Base-by-base conservation (phyloP, 92 coral and sea anemone species). In the Paragorgia papillata region DNA sequence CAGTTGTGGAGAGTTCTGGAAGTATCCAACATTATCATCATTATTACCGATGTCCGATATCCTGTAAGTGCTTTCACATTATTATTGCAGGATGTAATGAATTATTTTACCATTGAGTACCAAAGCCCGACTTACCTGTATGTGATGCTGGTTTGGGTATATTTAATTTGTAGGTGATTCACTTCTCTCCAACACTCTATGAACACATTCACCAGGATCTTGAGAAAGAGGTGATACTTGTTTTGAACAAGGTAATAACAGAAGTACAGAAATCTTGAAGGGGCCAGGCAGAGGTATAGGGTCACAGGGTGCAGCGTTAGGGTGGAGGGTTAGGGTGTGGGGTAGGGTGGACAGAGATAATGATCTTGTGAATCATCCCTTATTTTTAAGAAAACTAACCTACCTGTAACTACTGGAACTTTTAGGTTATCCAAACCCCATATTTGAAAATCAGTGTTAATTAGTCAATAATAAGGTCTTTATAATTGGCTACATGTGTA, bases 1-100 rank as follows among this genome's bases (percentile, higher is more conserved):
- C 97, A 93, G 73, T 84, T 93, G 39, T 93, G 97, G 97, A 82
- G 97, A 56, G 97, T 93, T 40, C 71, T 93, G 10, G 97, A 93
- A 80, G 97, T 93, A 3, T 83, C 97, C 21, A 90, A 93, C 68
- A 82, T 93, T 66, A 87, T 93, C 37, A 82, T 93, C 2, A 78
- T 90, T 57, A 85, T 93, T 39, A 80, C 97, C 43, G 97, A 93
- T 69, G 85, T 90, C 43, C 81, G 97, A 76, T 89, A 91, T 61
- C 97, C 97, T 26, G 97, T 93, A 91, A 83, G 83, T 64, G 54
- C n/a, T n/a, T n/a, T n/a, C n/a, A n/a, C n/a, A n/a, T n/a, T n/a
- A n/a, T 19, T 14, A 29, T 31, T 56, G 21, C 3, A 19, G 10
- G 30, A 17, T 24, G 12, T 73, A 9, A 31, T 24, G 50, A 19